A percentile compares a stretch with the other conserved stretches of the same genome.
These are phyloP conservation scores for Oreochromis tanganicae DNA, from an alignment of 2,113 vertebrate genomes.

Conservation along the genomic window DNA sequence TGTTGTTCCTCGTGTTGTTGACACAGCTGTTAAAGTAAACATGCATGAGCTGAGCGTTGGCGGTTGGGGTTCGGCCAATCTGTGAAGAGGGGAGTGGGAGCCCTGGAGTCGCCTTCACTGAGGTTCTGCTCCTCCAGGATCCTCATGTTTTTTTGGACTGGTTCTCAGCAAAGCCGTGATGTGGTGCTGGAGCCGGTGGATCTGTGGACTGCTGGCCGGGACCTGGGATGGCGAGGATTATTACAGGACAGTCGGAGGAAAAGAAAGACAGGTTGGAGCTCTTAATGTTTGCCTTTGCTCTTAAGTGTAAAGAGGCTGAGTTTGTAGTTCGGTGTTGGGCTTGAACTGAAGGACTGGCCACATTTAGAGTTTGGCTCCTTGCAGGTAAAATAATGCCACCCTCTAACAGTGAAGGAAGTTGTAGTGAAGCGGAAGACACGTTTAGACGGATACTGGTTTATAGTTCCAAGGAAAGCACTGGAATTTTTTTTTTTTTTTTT, in stretches of 20 bases:
- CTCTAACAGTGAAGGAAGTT: fast-evolving
- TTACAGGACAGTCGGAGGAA: neutral
- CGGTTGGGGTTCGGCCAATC: constrained; percentile 21
- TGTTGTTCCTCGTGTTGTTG: constrained; percentile 55
- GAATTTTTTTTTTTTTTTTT: too few relatives aligned
- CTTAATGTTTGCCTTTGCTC: neutral
- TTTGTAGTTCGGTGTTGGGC: neutral
- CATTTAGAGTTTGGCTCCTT: neutral
- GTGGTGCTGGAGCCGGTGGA: constrained; percentile 46
- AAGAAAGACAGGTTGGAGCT: constrained; percentile 40
- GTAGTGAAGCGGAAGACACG: neutral
- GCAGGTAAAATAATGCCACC: neutral
- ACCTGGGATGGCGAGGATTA: neutral
- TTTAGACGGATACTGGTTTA: neutral
- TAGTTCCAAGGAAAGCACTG: neutral
- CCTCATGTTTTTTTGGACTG: neutral
- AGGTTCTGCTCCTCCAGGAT: neutral
- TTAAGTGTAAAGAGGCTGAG: neutral
- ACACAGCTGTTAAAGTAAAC: constrained; percentile 68
- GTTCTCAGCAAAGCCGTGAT: neutral
- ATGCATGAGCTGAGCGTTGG: neutral
- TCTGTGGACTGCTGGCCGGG: constrained; percentile 28
- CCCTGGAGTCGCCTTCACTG: neutral
- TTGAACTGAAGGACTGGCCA: neutral
- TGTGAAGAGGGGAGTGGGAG: constrained; percentile 17